Evolutionary conservation across 1,140 invertebrate genomes (phyloP).

Genomic region (Zaprionus ornatus): DNA sequence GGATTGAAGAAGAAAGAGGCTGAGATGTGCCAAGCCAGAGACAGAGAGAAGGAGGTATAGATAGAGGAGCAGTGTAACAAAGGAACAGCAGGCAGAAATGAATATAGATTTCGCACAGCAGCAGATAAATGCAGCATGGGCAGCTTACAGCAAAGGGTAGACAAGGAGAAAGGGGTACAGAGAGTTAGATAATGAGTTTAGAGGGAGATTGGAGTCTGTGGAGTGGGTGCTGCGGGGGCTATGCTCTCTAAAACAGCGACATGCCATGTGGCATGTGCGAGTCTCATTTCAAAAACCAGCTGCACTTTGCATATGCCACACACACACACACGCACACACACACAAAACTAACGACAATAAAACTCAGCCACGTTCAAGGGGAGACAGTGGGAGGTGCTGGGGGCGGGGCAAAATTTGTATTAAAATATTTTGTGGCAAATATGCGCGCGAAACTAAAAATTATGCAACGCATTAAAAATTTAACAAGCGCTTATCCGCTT

Average conservation of each 20-base stretch:
- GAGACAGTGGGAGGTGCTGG: neutral
- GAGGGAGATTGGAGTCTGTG: neutral
- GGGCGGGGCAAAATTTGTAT: slow-evolving; percentile 45
- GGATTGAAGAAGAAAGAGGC: too few relatives aligned
- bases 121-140: neutral
- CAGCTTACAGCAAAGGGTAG: neutral
- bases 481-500: slow-evolving; percentile 81
- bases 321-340: slow-evolving; percentile 7
- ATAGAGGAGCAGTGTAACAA: neutral
- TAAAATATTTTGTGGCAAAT: slow-evolving; percentile 73
- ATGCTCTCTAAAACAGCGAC: neutral
- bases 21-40: too few relatives aligned
- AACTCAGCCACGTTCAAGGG: neutral
- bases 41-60: slow-evolving; percentile 11
- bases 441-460: slow-evolving; percentile 72
- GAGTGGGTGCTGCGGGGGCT: too few relatives aligned
- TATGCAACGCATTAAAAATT: slow-evolving; percentile 81
- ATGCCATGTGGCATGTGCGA: slow-evolving; percentile 37
- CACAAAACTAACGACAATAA: slow-evolving; percentile 21
- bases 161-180: neutral
- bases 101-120: neutral
- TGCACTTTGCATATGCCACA: slow-evolving; percentile 37
- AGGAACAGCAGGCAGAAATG: neutral
- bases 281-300: slow-evolving; percentile 54
- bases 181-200: neutral